These are phyloP conservation scores for Vidua chalybeata DNA, from an alignment of 2,113 vertebrate species.

Conservation along the genomic window DNA sequence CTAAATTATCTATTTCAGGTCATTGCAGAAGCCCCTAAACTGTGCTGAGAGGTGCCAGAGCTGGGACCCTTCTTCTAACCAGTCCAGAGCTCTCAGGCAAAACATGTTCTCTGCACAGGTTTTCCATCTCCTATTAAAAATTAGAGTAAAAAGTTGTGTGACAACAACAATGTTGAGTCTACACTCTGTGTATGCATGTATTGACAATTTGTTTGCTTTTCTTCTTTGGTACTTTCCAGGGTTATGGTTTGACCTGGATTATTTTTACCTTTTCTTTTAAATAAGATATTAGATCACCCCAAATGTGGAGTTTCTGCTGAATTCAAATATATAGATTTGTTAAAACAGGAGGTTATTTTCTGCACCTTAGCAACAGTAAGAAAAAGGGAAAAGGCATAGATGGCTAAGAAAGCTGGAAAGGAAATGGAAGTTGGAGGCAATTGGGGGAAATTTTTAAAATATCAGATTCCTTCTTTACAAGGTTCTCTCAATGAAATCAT, in stretches of 20 bases:
- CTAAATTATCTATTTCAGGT: neutral
- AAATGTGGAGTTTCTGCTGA: neutral
- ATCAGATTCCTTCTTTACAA: neutral
- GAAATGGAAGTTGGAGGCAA: neutral
- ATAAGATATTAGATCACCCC: neutral
- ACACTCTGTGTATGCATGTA: accelerated
- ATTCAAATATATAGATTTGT: neutral
- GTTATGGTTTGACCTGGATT: neutral
- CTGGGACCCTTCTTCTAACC: neutral
- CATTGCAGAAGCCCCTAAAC: neutral
- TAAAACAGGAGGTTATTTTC: neutral
- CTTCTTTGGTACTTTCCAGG: neutral
- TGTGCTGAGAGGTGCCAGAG: neutral
- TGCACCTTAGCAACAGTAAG: neutral
- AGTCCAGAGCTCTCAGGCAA: neutral
- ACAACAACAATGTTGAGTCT: neutral
- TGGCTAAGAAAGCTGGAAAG: neutral
- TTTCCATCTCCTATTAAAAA: neutral
- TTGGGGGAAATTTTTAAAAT: neutral
- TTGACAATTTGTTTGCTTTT: neutral
- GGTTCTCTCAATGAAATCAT: neutral
- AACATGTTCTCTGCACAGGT: neutral
- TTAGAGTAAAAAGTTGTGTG: neutral
- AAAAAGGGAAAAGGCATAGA: neutral
- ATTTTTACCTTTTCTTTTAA: neutral